Evolutionary conservation across 2,888 invertebrate species (phyloP).

Genomic region (Ophion ventricosus): DNA sequence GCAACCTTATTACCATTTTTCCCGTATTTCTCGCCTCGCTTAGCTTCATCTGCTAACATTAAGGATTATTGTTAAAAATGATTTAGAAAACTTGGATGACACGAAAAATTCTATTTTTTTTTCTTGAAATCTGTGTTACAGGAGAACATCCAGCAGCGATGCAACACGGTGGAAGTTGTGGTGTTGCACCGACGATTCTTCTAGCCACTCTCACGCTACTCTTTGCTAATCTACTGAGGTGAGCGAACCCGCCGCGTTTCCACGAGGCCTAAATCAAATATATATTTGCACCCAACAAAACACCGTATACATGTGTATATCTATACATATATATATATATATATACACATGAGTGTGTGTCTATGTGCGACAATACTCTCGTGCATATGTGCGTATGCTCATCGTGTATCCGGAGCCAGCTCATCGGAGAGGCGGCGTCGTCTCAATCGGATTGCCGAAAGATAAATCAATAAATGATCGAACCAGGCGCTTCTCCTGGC

Average conservation of each 20-base stretch:
- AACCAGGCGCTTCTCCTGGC: background rate
- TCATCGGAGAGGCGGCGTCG: conserved; percentile 5
- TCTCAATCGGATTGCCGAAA: conserved; percentile 34
- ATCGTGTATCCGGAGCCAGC: background rate
- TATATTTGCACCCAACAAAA: no score
- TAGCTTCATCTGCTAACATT: no score
- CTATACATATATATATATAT: conserved; percentile 19
- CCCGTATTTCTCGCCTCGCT: no score
- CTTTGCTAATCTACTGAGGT: conserved; percentile 80
- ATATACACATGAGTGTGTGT: conserved; percentile 19
- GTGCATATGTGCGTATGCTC: conserved; percentile 41
- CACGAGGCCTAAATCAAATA: conserved; percentile 65
- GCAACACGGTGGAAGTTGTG: conserved; percentile 85
- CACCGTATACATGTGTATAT: conserved; percentile 22
- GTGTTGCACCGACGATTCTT: conserved; percentile 77
- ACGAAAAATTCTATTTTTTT: background rate
- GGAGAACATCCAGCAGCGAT: conserved; percentile 94
- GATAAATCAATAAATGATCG: conserved; percentile 19
- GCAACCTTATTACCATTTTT: no score
- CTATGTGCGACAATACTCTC: conserved; percentile 30
- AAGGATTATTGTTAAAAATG: no score
- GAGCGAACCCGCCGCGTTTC: conserved; percentile 74
- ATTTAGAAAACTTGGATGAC: background rate
- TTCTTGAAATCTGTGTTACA: conserved; percentile 79
- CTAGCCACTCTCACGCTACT: conserved; percentile 77